phyloP scores from a whole-genome alignment of 2,113 vertebrate genomes.

The Apeltes quadracus region DNA sequence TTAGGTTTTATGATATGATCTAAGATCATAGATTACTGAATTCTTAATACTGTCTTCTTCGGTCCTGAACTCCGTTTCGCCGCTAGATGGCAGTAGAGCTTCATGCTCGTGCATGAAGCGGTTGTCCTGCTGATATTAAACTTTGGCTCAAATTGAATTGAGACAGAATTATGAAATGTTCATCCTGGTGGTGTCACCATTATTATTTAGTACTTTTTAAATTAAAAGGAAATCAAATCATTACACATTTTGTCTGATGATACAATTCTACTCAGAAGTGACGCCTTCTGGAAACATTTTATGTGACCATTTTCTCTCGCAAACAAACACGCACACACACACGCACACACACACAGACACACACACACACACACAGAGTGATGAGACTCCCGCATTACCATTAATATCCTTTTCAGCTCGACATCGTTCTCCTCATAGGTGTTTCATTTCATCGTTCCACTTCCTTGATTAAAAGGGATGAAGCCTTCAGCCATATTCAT shows the following conservation, averaged over 20 bases:
- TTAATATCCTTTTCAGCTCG: conserved; percentile 50
- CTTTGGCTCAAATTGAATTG: neutral
- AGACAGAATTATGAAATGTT: neutral
- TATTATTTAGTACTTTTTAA: neutral
- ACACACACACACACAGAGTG: neutral
- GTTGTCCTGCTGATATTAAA: neutral
- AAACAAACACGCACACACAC: neutral
- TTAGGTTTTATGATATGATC: neutral
- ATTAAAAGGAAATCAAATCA: neutral
- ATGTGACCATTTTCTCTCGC: neutral
- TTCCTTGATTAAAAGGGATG: conserved; percentile 73
- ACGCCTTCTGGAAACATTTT: neutral
- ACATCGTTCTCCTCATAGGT: conserved; percentile 50
- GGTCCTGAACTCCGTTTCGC: neutral
- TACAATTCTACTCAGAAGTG: neutral
- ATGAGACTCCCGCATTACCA: conserved; percentile 31
- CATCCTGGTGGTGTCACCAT: neutral
- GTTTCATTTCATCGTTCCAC: conserved; percentile 65
- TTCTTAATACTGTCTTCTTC: neutral
- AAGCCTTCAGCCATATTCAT: conserved; percentile 63
- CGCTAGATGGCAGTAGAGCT: conserved; percentile 59
- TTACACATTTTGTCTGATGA: neutral
- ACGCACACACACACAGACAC: neutral
- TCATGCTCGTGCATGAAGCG: neutral
- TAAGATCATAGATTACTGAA: neutral